Base-by-base conservation (phyloP, 2,888 invertebrate species). In the Brachyptera putata region DNA sequence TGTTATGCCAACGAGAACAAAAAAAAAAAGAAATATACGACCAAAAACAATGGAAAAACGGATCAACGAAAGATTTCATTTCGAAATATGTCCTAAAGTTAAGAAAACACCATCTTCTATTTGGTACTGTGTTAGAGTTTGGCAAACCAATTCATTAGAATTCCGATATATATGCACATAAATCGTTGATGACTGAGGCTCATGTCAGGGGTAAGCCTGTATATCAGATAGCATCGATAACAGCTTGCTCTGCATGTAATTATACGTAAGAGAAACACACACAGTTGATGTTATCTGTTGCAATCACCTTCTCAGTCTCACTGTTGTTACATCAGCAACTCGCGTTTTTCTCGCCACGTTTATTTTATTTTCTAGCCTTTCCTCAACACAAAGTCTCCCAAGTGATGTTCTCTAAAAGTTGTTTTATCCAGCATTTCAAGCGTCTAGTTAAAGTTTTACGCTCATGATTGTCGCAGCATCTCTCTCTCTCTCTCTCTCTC, bases 51-150 rank as follows among this genome's bases (percentile, higher is more conserved):
- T n/a, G n/a, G n/a, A 46, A 43, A 48, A 57, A 57, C 48, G 57
- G 57, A 57, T 48, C 48, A 53, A 36, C 53, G 18, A 21, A n/a
- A 53, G 53, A 53, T 53, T 53, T 53, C 53, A 53, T 53, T 53
- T 36, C 36, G 53, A 53, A 36, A 53, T 21, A 34, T 36, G 34
- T 36, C 53, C 22, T 21, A 53, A 53, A 53, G 53, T 53, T 53
- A 21, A 53, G 53, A 53, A 30, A 36, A 53, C 21, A 53, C 53
- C 36, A 36, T 53, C 53, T 34, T 34, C 53, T 53, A 16, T 21
- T 53, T 18, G 21, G 24, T 21, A 49, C 14, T 36, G 36, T 53
- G 36, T n/a, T n/a, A n/a, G n/a, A n/a, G n/a, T n/a, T n/a, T n/a
- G n/a, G n/a, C n/a, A n/a, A n/a, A n/a, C 36, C 11, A 53, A 34